Percentiles rank a stretch among this genome's conserved stretches.
Evolutionary conservation across 2,113 vertebrate species (phyloP).

Genomic region (Spheniscus mendiculus): DNA sequence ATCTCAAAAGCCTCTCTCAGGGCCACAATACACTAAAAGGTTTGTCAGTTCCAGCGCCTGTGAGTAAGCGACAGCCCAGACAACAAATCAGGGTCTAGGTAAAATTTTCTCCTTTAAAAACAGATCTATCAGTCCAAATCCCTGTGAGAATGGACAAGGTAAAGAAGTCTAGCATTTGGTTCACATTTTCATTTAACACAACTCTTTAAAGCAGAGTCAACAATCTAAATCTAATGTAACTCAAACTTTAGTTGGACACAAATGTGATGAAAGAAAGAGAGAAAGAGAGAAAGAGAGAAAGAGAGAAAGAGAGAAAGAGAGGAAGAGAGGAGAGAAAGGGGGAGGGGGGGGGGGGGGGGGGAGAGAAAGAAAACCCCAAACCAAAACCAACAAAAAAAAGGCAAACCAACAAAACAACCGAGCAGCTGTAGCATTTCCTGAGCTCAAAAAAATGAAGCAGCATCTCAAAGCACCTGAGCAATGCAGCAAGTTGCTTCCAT

Average conservation of each 20-base stretch:
- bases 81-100: not conserved
- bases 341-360: too few relatives aligned
- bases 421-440: not conserved
- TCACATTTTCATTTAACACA: not conserved
- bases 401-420: not conserved
- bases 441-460: not conserved
- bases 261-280: not conserved
- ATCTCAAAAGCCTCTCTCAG: not conserved
- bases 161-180: not conserved
- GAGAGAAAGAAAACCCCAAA: not conserved
- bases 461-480: not conserved
- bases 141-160: not conserved
- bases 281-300: too few relatives aligned
- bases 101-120: not conserved
- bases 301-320: too few relatives aligned
- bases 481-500: not conserved
- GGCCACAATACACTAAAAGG: not conserved
- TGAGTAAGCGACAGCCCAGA: not conserved
- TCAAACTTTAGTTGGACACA: not conserved
- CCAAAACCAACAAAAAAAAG: not conserved
- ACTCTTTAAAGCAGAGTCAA: not conserved
- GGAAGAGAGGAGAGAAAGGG: not conserved
- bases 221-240: not conserved
- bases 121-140: not conserved
- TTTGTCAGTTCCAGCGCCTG: not conserved